Conservation (phyloP, 2,797 vertebrate species). For the Phataginus tricuspis region DNA sequence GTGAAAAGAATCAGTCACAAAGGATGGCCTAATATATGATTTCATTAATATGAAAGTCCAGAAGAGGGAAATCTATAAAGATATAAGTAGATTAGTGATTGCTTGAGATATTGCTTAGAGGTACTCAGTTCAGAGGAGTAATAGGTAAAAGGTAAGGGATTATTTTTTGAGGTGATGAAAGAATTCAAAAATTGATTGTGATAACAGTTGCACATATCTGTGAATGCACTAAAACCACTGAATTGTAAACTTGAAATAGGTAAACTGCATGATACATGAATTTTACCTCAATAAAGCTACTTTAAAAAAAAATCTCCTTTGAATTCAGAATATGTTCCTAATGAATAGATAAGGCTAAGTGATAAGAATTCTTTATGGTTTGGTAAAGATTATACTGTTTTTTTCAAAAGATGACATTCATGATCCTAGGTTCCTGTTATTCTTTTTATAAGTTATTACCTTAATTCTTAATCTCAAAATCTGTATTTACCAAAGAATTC, state of each 20-base stretch:
- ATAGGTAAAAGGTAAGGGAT: background rate
- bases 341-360: background rate
- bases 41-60: background rate
- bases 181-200: background rate
- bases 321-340: background rate
- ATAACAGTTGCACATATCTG: background rate
- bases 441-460: background rate
- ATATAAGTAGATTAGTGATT: background rate
- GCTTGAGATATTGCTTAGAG: background rate
- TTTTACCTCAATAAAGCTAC: background rate
- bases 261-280: background rate
- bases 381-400: background rate
- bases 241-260: background rate
- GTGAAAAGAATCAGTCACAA: background rate
- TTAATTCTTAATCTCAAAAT: background rate
- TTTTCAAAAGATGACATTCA: background rate
- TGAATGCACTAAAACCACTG: background rate
- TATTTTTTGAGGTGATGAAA: background rate
- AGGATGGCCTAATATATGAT: background rate
- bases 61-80: background rate
- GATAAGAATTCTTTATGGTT: background rate
- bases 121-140: background rate
- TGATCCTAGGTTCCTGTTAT: background rate
- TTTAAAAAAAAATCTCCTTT: background rate
- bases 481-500: background rate